These are phyloP conservation scores for Timema podura DNA, from an alignment of 2,888 invertebrate species.

Conservation along the genomic window DNA sequence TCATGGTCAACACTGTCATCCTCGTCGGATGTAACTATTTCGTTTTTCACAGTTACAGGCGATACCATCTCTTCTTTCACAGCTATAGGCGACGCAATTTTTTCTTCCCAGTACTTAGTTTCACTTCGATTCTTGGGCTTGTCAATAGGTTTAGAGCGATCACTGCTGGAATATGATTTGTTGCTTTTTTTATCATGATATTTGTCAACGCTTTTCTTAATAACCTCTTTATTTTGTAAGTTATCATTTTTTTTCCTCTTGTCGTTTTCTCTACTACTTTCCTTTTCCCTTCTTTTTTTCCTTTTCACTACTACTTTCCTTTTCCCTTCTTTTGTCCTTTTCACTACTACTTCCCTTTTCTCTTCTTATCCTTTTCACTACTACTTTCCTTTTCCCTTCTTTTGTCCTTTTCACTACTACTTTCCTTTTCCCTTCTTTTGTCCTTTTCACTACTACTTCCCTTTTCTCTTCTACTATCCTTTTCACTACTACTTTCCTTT, in stretches of 20 bases:
- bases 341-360: constrained; percentile 26
- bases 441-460: constrained; percentile 31
- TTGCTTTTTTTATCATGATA: constrained; percentile 26
- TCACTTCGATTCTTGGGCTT: too few relatives aligned
- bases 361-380: constrained; percentile 22
- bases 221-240: too few relatives aligned
- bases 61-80: too few relatives aligned
- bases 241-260: neutral
- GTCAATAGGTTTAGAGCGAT: too few relatives aligned
- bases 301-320: constrained; percentile 20
- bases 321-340: constrained; percentile 20
- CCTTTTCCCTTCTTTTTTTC: constrained; percentile 24
- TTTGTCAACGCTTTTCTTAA: constrained; percentile 30
- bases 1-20: too few relatives aligned
- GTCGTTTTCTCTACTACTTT: constrained; percentile 28
- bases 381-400: constrained; percentile 19
- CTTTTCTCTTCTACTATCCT: constrained; percentile 31
- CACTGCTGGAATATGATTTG: neutral
- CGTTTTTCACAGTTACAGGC: too few relatives aligned
- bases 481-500: constrained; percentile 30
- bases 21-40: too few relatives aligned
- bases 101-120: too few relatives aligned
- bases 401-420: constrained; percentile 32
- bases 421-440: constrained; percentile 34
- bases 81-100: too few relatives aligned